Conservation (phyloP, 1,140 invertebrate genomes). For the Bombus sylvicola region DNA sequence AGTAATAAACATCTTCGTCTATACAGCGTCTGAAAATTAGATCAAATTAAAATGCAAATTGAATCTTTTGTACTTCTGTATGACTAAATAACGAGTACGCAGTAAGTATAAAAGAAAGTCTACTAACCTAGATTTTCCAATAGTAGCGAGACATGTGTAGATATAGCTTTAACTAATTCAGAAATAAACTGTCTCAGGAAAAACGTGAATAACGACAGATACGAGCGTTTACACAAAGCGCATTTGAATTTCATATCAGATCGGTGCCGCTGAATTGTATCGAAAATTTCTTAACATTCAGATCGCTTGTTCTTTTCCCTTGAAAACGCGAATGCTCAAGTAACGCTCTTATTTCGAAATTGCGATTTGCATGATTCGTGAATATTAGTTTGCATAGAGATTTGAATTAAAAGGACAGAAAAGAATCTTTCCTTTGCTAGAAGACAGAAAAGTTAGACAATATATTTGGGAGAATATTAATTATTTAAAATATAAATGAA, state of each 20-base stretch:
- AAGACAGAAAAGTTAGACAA: no score
- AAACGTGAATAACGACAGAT: conserved; percentile 5
- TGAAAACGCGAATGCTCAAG: not conserved
- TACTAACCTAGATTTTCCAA: conserved; percentile 9
- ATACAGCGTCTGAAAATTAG: not conserved
- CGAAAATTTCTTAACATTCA: not conserved
- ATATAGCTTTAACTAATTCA: no score
- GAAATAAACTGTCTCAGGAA: not conserved
- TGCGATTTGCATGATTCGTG: not conserved
- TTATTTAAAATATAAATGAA: no score
- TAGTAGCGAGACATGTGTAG: not conserved
- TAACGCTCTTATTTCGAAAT: not conserved
- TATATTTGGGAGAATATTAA: no score
- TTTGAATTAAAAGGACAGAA: no score
- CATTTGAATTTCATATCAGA: conserved; percentile 9
- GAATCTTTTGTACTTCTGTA: not conserved
- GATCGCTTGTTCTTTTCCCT: not conserved
- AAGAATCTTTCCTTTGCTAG: not conserved
- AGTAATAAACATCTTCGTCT: not conserved
- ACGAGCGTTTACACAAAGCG: not conserved
- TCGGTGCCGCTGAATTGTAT: not conserved
- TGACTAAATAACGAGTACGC: not conserved
- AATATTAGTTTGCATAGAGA: no score
- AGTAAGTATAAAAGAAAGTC: not conserved
- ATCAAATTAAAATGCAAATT: not conserved